Evolutionary conservation across 2,113 vertebrate species (phyloP).

Genomic region (Callopanchax toddi): DNA sequence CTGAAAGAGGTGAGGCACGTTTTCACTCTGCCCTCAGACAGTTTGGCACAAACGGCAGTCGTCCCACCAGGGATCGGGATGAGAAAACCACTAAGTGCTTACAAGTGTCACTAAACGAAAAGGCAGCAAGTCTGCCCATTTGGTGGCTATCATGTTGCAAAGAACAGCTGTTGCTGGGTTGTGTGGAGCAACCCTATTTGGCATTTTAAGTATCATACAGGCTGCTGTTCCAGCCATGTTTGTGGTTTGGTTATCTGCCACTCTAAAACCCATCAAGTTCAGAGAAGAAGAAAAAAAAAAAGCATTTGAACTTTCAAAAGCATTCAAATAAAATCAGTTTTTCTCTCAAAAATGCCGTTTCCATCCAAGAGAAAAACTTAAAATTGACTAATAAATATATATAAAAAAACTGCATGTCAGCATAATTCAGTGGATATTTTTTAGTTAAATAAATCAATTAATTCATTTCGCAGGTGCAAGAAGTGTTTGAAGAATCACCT

Average conservation of each 20-base stretch:
- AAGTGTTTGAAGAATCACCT: conserved; percentile 90
- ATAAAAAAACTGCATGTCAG: too few species aligned
- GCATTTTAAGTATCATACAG: conserved; percentile 75
- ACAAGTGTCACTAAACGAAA: conserved; percentile 73
- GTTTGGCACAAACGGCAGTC: conserved; percentile 62
- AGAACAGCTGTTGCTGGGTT: conserved; percentile 81
- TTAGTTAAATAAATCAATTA: too few species aligned
- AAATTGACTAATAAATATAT: too few species aligned
- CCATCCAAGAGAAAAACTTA: too few species aligned
- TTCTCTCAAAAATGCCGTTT: not conserved
- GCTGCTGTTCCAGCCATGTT: conserved; percentile 70
- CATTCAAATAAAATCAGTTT: not conserved
- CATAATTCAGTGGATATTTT: too few species aligned
- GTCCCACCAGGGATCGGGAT: conserved; percentile 62
- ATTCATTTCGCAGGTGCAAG: conserved; percentile 81
- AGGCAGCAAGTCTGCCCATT: conserved; percentile 65
- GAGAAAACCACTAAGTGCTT: conserved; percentile 78
- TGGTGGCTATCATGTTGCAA: conserved; percentile 69
- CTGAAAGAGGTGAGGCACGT: conserved; percentile 85
- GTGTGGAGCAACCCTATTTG: conserved; percentile 75
- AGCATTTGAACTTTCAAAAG: not conserved
- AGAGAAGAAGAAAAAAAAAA: not conserved
- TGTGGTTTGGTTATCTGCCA: conserved; percentile 68
- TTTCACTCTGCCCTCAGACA: conserved; percentile 69
- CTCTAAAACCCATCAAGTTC: conserved; percentile 43